phyloP scores from a whole-genome alignment of 2,888 invertebrate species.

The Stegana nigrithorax region DNA sequence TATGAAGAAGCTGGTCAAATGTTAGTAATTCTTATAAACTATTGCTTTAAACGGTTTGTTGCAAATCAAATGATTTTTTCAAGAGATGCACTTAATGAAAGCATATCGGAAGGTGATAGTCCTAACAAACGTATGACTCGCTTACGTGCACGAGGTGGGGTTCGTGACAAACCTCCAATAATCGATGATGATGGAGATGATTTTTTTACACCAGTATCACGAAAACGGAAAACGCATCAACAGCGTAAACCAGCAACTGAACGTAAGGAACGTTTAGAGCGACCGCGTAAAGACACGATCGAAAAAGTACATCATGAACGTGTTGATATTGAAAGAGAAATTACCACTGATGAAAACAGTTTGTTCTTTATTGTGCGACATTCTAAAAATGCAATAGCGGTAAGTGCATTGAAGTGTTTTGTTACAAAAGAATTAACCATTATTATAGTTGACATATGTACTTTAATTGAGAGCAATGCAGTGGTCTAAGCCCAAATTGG shows the following conservation, averaged over 20 bases:
- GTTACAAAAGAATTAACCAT: neutral
- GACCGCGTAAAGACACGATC: conserved; percentile 65
- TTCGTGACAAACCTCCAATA: conserved; percentile 69
- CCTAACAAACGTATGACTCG: conserved; percentile 74
- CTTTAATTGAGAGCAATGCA: no score
- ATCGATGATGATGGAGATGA: conserved; percentile 69
- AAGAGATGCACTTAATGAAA: conserved; percentile 66
- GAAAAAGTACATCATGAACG: conserved; percentile 66
- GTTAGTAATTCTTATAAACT: conserved; percentile 48
- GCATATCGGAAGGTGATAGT: conserved; percentile 71
- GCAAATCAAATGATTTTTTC: neutral
- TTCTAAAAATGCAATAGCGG: conserved; percentile 84
- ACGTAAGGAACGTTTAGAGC: conserved; percentile 62
- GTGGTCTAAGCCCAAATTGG: no score
- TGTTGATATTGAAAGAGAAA: conserved; percentile 67
- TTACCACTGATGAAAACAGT: conserved; percentile 83
- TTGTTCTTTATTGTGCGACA: conserved; percentile 86
- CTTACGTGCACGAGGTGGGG: conserved; percentile 72
- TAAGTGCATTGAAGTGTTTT: conserved; percentile 63
- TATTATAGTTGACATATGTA: neutral
- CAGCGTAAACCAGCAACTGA: conserved; percentile 55
- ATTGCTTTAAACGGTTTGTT: neutral
- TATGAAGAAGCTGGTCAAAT: conserved; percentile 73
- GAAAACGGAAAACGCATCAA: conserved; percentile 61
- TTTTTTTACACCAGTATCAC: conserved; percentile 63